Base-by-base conservation (phyloP, 2,113 vertebrate species). In the Tor tambroides region DNA sequence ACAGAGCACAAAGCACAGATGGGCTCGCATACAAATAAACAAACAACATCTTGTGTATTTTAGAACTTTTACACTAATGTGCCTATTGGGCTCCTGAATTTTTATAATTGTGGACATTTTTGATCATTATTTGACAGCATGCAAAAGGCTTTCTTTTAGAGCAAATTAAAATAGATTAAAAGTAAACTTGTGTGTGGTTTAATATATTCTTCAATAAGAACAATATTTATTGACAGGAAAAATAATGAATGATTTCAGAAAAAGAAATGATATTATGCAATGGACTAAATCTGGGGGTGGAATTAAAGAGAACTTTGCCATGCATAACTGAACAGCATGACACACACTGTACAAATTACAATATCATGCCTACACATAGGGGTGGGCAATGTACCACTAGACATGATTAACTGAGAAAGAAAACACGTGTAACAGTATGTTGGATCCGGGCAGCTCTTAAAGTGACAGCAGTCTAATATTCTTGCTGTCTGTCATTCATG, bases 21-120 rank as follows among this genome's bases (percentile, higher is more conserved):
- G 15, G 2, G 28, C 63, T 30, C 5, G 17, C 51, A 54, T 54
- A 14, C 26, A 65, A 65, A 65, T 43, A n/a, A 38, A 10, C 43
- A 75, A 75, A n/a, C 28, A 38, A n/a, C 23, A 46, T 74, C 71
- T 74, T 43, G 71, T 43, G 11, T 46, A 75, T 67, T 65, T 65
- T 28, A 67, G n/a, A 15, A 67, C 11, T 67, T 67, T 5, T 30
- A 67, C 5, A 30, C 63, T 65, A 43, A 43, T 43, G 10, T 67
- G 12, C 28, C 63, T 30, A 6, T 2, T 17, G 63, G 26, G 6
- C 28, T 67, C 6, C 26, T 67, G 6, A 30, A 30, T 2, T 32
- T 6, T 32, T 3, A 65, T 65, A 30, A 67, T 7, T 67, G 14
- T 17, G 4, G 49, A 19, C 1, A 5, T 54, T 54, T 54, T 54